These are phyloP conservation scores for Lasiurus cinereus DNA, from an alignment of 2,113 vertebrate species.

Conservation along the genomic window DNA sequence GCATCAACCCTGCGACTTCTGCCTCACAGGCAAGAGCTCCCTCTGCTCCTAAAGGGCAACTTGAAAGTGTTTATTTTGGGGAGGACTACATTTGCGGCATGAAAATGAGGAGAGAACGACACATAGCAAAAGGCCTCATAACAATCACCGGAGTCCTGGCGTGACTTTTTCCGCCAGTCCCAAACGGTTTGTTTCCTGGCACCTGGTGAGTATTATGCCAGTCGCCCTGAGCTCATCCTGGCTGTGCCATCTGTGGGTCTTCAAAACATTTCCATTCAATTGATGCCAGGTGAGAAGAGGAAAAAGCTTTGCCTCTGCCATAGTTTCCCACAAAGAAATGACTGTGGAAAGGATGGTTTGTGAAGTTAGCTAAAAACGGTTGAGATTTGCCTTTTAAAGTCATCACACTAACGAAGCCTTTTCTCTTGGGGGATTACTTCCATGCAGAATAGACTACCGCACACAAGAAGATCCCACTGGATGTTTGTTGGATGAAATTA, in stretches of 20 bases:
- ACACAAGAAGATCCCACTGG: neutral
- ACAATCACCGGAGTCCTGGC: neutral
- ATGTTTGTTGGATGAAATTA: neutral
- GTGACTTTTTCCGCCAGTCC: neutral
- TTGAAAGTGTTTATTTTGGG: neutral
- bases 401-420: neutral
- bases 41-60: neutral
- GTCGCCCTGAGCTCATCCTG: neutral
- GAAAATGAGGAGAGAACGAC: slow-evolving; percentile 46
- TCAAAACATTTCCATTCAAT: neutral
- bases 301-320: neutral
- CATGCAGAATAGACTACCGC: neutral
- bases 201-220: neutral
- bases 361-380: neutral
- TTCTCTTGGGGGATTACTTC: neutral
- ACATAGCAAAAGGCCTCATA: neutral
- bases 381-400: neutral
- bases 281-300: neutral
- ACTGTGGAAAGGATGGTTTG: neutral
- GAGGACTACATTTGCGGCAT: neutral
- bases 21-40: neutral
- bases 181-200: neutral
- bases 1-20: neutral
- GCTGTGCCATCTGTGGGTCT: neutral
- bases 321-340: neutral